Evolutionary conservation across 2,113 vertebrate species (phyloP).

Genomic region (Pluvianellus socialis): DNA sequence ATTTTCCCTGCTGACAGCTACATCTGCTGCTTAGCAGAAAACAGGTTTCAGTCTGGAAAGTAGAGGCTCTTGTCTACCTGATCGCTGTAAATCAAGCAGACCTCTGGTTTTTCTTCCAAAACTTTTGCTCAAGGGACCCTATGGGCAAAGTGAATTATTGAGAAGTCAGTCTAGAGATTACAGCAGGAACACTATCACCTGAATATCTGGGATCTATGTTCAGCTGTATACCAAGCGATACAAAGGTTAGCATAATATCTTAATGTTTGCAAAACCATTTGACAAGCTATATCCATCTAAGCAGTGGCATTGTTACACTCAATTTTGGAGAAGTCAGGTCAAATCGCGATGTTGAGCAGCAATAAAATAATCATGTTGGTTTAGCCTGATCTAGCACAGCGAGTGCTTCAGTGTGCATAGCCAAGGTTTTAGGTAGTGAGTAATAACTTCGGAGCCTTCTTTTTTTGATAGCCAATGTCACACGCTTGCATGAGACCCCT

Average conservation of each 20-base stretch:
- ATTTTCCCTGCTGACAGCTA: conserved; percentile 10
- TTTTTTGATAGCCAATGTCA: not conserved
- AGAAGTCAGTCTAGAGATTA: not conserved
- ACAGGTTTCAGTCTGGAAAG: not conserved
- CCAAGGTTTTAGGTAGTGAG: not conserved
- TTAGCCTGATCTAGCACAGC: not conserved
- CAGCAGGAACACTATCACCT: not conserved
- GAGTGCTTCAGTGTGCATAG: not conserved
- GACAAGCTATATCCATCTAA: not conserved
- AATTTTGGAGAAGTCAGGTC: not conserved
- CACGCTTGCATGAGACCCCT: not conserved
- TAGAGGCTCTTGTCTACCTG: not conserved
- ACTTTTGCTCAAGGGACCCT: not conserved
- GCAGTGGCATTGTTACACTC: not conserved
- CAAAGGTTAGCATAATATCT: not conserved
- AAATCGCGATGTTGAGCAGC: not conserved
- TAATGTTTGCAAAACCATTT: not conserved
- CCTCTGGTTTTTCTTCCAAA: not conserved
- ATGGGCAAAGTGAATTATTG: not conserved
- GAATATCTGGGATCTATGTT: not conserved
- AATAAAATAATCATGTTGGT: not conserved
- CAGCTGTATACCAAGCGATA: not conserved
- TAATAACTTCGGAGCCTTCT: not conserved
- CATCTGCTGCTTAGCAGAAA: conserved; percentile 33
- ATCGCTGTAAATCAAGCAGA: not conserved